These are phyloP conservation scores for Mechanitis messenoides DNA, from an alignment of 2,888 invertebrate species.

Conservation along the genomic window DNA sequence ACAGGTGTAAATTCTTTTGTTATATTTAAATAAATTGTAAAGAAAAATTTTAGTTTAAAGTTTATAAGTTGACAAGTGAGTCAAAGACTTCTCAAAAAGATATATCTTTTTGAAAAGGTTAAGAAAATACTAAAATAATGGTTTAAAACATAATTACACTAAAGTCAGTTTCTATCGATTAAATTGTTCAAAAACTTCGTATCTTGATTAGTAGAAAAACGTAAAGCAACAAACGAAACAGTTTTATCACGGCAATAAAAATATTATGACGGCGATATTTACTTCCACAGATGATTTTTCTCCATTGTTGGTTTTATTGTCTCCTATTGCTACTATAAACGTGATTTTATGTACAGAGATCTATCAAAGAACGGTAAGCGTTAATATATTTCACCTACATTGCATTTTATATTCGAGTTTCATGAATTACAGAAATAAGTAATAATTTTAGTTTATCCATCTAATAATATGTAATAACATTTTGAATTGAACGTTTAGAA, in stretches of 20 bases:
- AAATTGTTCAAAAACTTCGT: constrained; percentile 6
- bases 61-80: too few relatives aligned
- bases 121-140: background rate
- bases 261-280: constrained; percentile 40
- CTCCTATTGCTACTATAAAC: constrained; percentile 34
- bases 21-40: too few relatives aligned
- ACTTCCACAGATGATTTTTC: constrained; percentile 36
- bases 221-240: constrained; percentile 25
- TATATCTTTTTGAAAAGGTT: too few relatives aligned
- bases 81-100: too few relatives aligned
- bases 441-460: too few relatives aligned
- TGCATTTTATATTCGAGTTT: background rate
- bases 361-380: constrained; percentile 9
- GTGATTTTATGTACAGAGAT: constrained; percentile 25
- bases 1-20: too few relatives aligned
- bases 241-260: constrained; percentile 47
- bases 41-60: too few relatives aligned
- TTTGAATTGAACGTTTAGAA: too few relatives aligned
- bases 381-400: background rate
- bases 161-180: background rate
- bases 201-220: constrained; percentile 22
- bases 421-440: background rate
- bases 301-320: constrained; percentile 39
- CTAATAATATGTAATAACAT: too few relatives aligned
- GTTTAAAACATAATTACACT: constrained; percentile 11